A percentile compares a stretch with the other conserved stretches of the same genome.
Evolutionary conservation across 2,113 vertebrate species (phyloP).

Genomic region (Apteryx owenii): DNA sequence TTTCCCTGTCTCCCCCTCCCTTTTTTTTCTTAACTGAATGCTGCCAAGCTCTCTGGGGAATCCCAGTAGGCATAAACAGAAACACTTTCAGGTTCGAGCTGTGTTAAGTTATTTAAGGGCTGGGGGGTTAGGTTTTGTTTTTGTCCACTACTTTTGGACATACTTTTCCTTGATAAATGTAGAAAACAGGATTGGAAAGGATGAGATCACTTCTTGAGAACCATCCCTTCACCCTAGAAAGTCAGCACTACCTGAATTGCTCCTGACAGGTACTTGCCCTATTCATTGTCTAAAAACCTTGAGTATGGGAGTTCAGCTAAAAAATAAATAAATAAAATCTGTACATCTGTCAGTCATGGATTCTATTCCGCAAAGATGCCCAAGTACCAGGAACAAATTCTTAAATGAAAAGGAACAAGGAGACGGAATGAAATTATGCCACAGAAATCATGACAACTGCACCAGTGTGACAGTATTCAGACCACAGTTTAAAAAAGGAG

Average conservation of each 20-base stretch:
- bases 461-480: too few species aligned
- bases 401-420: not conserved
- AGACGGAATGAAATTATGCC: not conserved
- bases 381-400: too few species aligned
- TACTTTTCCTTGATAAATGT: not conserved
- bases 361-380: not conserved
- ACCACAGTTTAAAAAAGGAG: not conserved
- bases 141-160: not conserved
- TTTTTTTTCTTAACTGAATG: too few species aligned
- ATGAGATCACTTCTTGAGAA: not conserved
- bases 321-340: not conserved
- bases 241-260: not conserved
- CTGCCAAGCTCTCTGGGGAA: not conserved
- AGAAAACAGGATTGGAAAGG: not conserved
- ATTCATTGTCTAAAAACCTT: not conserved
- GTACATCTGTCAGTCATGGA: not conserved
- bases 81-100: accelerated
- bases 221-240: not conserved
- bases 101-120: too few species aligned
- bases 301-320: not conserved
- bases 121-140: not conserved
- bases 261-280: not conserved
- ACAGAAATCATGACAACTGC: not conserved
- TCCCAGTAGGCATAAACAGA: not conserved
- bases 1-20: too few species aligned